phyloP scores from a whole-genome alignment of 2,888 invertebrate species.

The Eupithecia subumbrata region DNA sequence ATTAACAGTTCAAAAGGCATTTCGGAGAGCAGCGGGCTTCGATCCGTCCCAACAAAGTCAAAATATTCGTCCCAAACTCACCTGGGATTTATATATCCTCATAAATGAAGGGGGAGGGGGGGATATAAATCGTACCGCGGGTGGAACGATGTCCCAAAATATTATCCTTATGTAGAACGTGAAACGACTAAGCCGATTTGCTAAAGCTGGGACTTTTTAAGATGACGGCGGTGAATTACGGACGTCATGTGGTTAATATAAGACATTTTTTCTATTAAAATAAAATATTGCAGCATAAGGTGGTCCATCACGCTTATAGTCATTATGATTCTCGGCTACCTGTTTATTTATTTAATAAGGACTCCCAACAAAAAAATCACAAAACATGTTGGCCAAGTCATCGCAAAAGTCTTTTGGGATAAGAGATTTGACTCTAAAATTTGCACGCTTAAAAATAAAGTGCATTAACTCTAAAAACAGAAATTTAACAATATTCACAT shows the following conservation, averaged over 20 bases:
- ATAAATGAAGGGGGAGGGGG: not conserved
- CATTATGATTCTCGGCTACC: too few relatives aligned
- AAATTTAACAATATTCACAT: too few relatives aligned
- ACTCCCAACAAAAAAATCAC: too few relatives aligned
- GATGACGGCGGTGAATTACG: not conserved
- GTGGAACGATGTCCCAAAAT: constrained; percentile 17
- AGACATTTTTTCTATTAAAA: not conserved
- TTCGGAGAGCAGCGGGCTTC: not conserved
- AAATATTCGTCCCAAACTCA: not conserved
- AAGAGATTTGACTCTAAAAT: too few relatives aligned
- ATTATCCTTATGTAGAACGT: constrained; percentile 19
- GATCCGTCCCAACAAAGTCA: not conserved
- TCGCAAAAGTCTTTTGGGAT: too few relatives aligned
- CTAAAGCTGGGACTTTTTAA: not conserved
- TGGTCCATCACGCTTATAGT: too few relatives aligned
- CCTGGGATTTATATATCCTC: constrained; percentile 3
- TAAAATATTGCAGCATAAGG: not conserved
- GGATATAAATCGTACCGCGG: constrained; percentile 4
- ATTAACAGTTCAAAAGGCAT: not conserved
- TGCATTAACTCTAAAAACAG: too few relatives aligned
- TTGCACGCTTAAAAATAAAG: too few relatives aligned
- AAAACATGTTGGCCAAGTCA: too few relatives aligned
- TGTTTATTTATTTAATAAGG: too few relatives aligned
- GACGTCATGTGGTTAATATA: not conserved
- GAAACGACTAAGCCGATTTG: constrained; percentile 22